Percentiles rank a stretch among this genome's conserved stretches.
phyloP scores from a whole-genome alignment of 2,888 invertebrate genomes.

The Cyclophora punctaria region DNA sequence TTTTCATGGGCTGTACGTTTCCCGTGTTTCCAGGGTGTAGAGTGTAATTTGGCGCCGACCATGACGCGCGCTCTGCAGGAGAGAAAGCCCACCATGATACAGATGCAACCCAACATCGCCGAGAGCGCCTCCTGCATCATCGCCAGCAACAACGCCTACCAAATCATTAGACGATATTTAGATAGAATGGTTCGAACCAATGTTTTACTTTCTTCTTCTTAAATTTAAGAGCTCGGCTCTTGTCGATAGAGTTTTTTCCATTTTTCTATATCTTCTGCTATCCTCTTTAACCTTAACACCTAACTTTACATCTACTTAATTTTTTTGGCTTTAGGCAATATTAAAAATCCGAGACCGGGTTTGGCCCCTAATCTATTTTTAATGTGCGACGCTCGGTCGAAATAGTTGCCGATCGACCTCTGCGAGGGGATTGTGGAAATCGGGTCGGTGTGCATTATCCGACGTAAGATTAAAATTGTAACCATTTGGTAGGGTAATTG shows the following conservation, averaged over 20 bases:
- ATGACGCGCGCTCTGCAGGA: slow-evolving; percentile 79
- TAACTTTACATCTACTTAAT: not conserved
- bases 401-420: too few species aligned
- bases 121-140: slow-evolving; percentile 86
- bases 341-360: too few species aligned
- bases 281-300: not conserved
- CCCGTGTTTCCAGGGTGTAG: slow-evolving; percentile 79
- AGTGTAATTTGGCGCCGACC: slow-evolving; percentile 88
- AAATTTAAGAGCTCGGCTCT: too few species aligned
- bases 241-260: too few species aligned
- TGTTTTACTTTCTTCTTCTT: not conserved
- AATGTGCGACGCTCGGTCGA: too few species aligned
- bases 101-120: slow-evolving; percentile 80
- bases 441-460: too few species aligned
- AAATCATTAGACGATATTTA: slow-evolving; percentile 79
- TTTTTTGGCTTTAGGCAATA: not conserved
- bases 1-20: too few species aligned
- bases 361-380: too few species aligned
- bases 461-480: too few species aligned
- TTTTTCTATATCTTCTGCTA: not conserved
- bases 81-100: slow-evolving; percentile 79
- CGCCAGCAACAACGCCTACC: slow-evolving; percentile 86
- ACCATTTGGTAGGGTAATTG: too few species aligned
- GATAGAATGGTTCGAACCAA: slow-evolving; percentile 78
- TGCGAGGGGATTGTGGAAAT: too few species aligned